Conservation (phyloP, 2,888 invertebrate genomes). For the Leptinotarsa peninsularis region DNA sequence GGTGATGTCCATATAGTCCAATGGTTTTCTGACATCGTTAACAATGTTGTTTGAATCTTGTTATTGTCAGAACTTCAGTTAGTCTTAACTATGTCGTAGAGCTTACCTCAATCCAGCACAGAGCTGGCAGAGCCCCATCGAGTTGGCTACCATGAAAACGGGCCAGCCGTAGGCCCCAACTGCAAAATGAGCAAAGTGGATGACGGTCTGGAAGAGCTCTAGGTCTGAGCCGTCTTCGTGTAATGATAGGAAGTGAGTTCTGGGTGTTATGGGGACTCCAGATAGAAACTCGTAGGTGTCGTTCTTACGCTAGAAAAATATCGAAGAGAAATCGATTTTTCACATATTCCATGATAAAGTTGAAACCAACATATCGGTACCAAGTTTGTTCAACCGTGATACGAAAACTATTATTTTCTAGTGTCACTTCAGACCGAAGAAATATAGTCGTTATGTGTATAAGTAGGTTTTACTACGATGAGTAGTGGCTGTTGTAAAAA, state of each 20-base stretch:
- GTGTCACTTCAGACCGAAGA: too few species aligned
- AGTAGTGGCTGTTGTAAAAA: too few species aligned
- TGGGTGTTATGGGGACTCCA: constrained; percentile 84
- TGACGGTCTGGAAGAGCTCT: constrained; percentile 77
- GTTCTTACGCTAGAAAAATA: constrained; percentile 74
- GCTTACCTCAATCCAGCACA: constrained; percentile 69
- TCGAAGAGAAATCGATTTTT: neutral
- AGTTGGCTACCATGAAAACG: constrained; percentile 80
- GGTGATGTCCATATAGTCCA: too few species aligned
- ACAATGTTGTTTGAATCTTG: neutral
- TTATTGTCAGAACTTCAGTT: neutral
- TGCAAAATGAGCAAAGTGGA: constrained; percentile 88
- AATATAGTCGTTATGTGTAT: too few species aligned
- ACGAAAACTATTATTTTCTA: too few species aligned
- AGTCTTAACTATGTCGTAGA: neutral
- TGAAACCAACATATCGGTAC: too few species aligned
- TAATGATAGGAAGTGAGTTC: constrained; percentile 83
- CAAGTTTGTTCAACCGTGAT: too few species aligned
- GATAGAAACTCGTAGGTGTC: constrained; percentile 88
- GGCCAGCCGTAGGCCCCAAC: constrained; percentile 92
- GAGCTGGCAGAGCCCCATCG: constrained; percentile 78
- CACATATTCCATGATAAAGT: too few species aligned
- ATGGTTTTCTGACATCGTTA: neutral
- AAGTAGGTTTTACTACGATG: too few species aligned
- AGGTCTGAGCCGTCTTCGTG: constrained; percentile 79